phyloP scores from a whole-genome alignment of 2,113 vertebrate genomes.

The Okapia johnstoni region DNA sequence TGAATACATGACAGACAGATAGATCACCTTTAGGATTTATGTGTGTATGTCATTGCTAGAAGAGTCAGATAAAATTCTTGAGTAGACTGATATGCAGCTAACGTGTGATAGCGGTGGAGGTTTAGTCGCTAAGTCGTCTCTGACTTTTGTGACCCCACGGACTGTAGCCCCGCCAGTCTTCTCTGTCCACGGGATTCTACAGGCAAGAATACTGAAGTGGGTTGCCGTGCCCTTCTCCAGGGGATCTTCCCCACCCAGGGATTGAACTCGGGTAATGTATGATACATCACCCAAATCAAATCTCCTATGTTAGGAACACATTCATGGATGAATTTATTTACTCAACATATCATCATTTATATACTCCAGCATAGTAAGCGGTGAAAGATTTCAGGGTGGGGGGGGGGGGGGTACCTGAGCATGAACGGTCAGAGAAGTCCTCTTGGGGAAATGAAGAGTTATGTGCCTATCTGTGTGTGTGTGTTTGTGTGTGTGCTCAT shows the following conservation, averaged over 20 bases:
- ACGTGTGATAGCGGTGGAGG: background rate
- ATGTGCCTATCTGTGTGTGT: too few relatives aligned
- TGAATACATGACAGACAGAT: too few relatives aligned
- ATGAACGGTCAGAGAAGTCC: accelerated
- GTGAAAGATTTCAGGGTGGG: too few relatives aligned
- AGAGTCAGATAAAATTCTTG: background rate
- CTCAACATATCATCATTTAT: background rate
- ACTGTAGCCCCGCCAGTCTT: background rate
- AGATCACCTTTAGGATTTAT: background rate
- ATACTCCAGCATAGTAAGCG: accelerated
- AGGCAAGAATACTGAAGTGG: background rate
- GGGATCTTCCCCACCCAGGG: background rate
- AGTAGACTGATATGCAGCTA: background rate
- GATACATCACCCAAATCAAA: background rate
- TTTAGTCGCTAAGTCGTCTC: background rate
- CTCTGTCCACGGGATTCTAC: background rate
- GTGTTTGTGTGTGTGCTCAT: too few relatives aligned
- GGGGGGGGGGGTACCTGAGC: background rate
- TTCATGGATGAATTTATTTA: too few relatives aligned
- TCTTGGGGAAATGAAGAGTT: background rate
- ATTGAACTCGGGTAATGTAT: background rate
- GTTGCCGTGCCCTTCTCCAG: background rate
- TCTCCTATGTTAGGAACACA: too few relatives aligned
- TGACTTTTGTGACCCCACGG: background rate
- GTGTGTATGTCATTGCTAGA: accelerated